phyloP scores from a whole-genome alignment of 2,888 invertebrate genomes.

The Aphodius sticticus region DNA sequence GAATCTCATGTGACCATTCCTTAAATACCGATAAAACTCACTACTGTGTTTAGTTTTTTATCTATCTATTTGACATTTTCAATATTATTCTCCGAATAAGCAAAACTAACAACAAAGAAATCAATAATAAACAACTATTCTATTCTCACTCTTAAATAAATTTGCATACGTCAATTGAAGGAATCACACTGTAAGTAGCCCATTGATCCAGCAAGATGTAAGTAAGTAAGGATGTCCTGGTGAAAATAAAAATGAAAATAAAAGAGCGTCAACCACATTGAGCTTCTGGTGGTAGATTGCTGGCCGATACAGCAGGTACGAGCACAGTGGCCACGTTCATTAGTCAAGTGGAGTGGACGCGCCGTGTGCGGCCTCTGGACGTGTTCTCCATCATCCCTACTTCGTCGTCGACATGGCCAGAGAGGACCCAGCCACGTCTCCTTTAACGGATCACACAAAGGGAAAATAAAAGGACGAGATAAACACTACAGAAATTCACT shows the following conservation, averaged over 20 bases:
- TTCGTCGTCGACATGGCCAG: constrained; percentile 13
- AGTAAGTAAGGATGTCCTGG: constrained; percentile 25
- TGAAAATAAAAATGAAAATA: constrained; percentile 46
- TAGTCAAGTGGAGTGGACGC: constrained; percentile 47
- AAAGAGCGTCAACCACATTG: constrained; percentile 38
- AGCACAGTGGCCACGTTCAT: constrained; percentile 49
- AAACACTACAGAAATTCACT: constrained; percentile 32
- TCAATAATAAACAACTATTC: too few species aligned
- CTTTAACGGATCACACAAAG: constrained; percentile 36
- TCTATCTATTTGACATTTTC: too few species aligned
- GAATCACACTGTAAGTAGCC: neutral
- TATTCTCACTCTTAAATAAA: neutral
- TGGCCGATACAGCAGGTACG: constrained; percentile 49
- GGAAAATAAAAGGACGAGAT: constrained; percentile 34
- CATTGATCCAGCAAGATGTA: constrained; percentile 31
- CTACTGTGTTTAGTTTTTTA: too few species aligned
- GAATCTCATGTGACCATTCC: too few species aligned
- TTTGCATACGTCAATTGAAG: neutral
- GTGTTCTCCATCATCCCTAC: constrained; percentile 39
- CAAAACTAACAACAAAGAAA: too few species aligned
- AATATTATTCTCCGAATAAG: too few species aligned
- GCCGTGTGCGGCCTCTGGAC: constrained; percentile 42
- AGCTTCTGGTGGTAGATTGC: constrained; percentile 49
- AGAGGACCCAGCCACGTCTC: constrained; percentile 17
- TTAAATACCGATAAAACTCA: too few species aligned